Evolutionary conservation across 2,888 invertebrate species (phyloP).

Genomic region (Nemotelus pantherinus): DNA sequence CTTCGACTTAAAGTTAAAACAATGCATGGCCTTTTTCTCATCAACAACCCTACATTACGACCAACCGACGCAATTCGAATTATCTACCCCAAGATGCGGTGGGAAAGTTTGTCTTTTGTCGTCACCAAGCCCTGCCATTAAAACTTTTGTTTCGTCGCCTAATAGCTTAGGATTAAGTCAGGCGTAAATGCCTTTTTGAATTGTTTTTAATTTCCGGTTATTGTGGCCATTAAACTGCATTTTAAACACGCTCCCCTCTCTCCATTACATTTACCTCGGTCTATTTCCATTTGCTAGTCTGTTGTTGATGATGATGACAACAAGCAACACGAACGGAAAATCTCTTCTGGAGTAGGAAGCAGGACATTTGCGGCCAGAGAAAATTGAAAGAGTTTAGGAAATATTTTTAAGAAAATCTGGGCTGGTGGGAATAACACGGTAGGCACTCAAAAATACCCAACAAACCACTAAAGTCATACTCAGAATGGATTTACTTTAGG

Average conservation of each 20-base stretch:
- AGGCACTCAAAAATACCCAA: too few relatives aligned
- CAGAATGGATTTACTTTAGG: not conserved
- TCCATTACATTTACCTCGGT: slow-evolving; percentile 19
- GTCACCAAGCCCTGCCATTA: slow-evolving; percentile 40
- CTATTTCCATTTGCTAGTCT: slow-evolving; percentile 3
- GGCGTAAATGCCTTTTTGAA: slow-evolving; percentile 48
- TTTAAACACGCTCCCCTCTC: slow-evolving; percentile 15
- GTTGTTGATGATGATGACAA: slow-evolving; percentile 5
- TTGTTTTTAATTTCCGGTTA: slow-evolving; percentile 51
- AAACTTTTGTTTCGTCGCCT: slow-evolving; percentile 46
- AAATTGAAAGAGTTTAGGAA: slow-evolving; percentile 2
- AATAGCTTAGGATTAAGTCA: slow-evolving; percentile 44
- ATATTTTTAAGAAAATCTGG: not conserved
- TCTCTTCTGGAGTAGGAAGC: too few relatives aligned
- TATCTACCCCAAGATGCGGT: not conserved
- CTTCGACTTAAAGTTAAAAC: too few relatives aligned
- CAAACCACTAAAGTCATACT: not conserved
- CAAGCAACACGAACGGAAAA: not conserved
- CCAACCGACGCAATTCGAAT: too few relatives aligned
- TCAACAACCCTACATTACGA: too few relatives aligned
- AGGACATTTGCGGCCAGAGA: not conserved
- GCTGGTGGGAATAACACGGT: too few relatives aligned
- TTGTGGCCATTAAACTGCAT: slow-evolving; percentile 47
- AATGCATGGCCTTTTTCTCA: too few relatives aligned
- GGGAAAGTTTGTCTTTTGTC: slow-evolving; percentile 7